A percentile compares a stretch with the other conserved stretches of the same genome.
Evolutionary conservation across 2,797 vertebrate genomes (phyloP).

Genomic region (Odontamblyopus lacepedii): DNA sequence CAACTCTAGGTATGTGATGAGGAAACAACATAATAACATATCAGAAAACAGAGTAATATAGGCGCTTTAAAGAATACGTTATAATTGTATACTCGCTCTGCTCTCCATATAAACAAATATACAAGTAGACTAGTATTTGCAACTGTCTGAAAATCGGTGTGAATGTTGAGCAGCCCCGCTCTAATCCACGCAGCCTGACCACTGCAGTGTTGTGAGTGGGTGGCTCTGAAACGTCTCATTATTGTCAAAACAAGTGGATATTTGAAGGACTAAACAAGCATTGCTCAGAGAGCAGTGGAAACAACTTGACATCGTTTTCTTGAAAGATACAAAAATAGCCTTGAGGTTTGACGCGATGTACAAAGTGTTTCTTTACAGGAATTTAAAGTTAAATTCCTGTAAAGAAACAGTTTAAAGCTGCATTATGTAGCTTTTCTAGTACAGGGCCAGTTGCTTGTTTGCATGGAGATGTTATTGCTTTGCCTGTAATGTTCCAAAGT

Average conservation of each 20-base stretch:
- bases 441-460: too few relatives aligned
- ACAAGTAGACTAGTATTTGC: not conserved
- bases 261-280: not conserved
- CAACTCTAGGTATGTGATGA: too few relatives aligned
- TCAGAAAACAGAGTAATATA: too few relatives aligned
- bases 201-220: not conserved
- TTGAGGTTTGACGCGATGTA: not conserved
- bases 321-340: not conserved
- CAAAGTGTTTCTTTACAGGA: not conserved
- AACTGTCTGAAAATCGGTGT: not conserved
- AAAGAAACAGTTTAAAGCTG: not conserved
- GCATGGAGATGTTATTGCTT: too few relatives aligned
- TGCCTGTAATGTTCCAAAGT: too few relatives aligned
- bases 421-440: too few relatives aligned
- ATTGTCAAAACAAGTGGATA: conserved; percentile 3
- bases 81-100: too few relatives aligned
- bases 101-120: not conserved
- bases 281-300: not conserved
- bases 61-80: too few relatives aligned
- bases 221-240: not conserved
- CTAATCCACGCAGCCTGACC: not conserved
- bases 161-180: not conserved
- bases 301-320: not conserved
- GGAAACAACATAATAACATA: too few relatives aligned
- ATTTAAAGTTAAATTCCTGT: not conserved